phyloP scores from a whole-genome alignment of 1,140 invertebrate genomes.

The Drosophila punjabiensis region DNA sequence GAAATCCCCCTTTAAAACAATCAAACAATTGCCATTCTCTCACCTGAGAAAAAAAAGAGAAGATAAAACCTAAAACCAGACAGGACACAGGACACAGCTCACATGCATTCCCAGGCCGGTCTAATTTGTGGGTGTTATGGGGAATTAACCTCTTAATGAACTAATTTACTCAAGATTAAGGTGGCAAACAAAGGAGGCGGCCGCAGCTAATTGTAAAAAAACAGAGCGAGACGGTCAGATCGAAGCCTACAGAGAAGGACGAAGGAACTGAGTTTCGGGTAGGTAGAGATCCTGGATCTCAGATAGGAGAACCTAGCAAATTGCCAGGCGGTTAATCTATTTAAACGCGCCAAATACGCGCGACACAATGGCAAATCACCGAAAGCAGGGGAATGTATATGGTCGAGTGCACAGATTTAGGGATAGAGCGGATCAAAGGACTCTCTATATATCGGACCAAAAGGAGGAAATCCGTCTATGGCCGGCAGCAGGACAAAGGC shows the following conservation, averaged over 20 bases:
- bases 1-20: constrained; percentile 20
- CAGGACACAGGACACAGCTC: constrained; percentile 24
- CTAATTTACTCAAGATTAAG: constrained; percentile 85
- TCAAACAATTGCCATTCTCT: constrained; percentile 36
- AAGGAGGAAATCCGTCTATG: constrained; percentile 65
- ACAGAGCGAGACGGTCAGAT: constrained; percentile 17
- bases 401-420: constrained; percentile 83
- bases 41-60: constrained; percentile 13
- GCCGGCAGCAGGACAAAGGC: constrained; percentile 57
- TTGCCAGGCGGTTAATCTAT: constrained; percentile 85
- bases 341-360: constrained; percentile 84
- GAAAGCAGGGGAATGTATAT: constrained; percentile 30
- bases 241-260: background rate
- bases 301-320: constrained; percentile 74
- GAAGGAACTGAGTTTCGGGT: constrained; percentile 5
- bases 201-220: constrained; percentile 73
- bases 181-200: constrained; percentile 78
- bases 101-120: constrained; percentile 24
- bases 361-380: constrained; percentile 65
- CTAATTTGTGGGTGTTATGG: constrained; percentile 84
- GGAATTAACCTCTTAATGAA: constrained; percentile 85
- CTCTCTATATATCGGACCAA: constrained; percentile 31
- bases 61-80: constrained; percentile 4
- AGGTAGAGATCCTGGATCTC: constrained; percentile 41
- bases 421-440: constrained; percentile 78